Evolutionary conservation across 2,888 invertebrate species (phyloP), one percentile per base, ranked within the genome.

Genomic region (Xestoiulus laeticollis): DNA sequence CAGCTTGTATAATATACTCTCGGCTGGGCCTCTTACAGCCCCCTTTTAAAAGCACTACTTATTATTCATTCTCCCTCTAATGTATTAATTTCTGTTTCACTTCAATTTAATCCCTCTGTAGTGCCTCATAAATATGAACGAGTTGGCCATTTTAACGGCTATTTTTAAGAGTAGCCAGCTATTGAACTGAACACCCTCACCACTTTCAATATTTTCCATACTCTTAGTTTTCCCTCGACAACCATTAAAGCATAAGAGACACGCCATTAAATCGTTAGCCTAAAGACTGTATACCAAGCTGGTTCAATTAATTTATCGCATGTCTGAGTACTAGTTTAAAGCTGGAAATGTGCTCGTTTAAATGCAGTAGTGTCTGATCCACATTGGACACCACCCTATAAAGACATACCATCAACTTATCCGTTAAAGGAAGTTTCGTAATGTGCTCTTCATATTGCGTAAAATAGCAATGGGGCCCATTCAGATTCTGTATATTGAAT

Each of bases 71-170:
- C 78, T 30, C 59, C 22, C 78, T 78, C 78, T 78, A 78, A 78
- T 78, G 78, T 30, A 78, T 78, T 78, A 78, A 78, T 30, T 78
- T 78, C 78, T 78, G 78, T 78, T 78, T 78, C 78, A 78, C 78
- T 78, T 78, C 30, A 78, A 30, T 78, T 78, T 78, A 78, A 78
- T 78, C 30, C 30, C 12, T 8, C 30, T 78, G 78, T 78, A 78
- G 26, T 68, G 30, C 78, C 78, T 78, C 78, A 26, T 78, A 78
- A 78, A 78, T 78, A 78, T 78, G 78, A 78, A 22, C 78, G 30
- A 12, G 14, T 22, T 30, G 78, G 78, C 78, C 78, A 78, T 78
- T 78, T n/a, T 78, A 78, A 78, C 26, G 78, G 30, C 30, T 30
- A 30, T 78, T 30, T 78, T 78, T 26, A 14, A 78, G 78, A 14